Evolutionary conservation across 2,888 invertebrate genomes (phyloP).

Genomic region (Agonopterix heracliana): DNA sequence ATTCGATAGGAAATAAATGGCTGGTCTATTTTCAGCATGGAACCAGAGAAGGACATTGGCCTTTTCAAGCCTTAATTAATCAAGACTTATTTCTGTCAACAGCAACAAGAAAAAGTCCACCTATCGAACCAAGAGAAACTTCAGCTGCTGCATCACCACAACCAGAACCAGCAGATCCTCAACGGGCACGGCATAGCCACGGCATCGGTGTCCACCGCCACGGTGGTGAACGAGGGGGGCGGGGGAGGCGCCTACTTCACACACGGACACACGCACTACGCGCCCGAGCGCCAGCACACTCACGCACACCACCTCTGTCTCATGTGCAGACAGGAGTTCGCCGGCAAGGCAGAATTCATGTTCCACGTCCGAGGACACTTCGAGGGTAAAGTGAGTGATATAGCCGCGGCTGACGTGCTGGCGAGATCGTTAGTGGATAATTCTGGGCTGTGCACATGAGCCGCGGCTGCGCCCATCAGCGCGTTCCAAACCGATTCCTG

Average conservation of each 20-base stretch:
- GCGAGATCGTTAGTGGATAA: slow-evolving; percentile 72
- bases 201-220: slow-evolving; percentile 62
- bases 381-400: slow-evolving; percentile 72
- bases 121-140: slow-evolving; percentile 68
- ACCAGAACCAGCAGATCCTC: slow-evolving; percentile 67
- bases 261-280: slow-evolving; percentile 63
- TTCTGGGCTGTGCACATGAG: slow-evolving; percentile 75
- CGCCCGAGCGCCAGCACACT: slow-evolving; percentile 62
- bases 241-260: slow-evolving; percentile 61
- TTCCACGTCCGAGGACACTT: slow-evolving; percentile 82
- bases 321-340: slow-evolving; percentile 80
- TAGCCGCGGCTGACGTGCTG: slow-evolving; percentile 69
- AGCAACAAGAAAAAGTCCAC: slow-evolving; percentile 71
- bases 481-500: slow-evolving; percentile 57
- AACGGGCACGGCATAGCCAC: slow-evolving; percentile 65
- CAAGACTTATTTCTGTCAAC: slow-evolving; percentile 6
- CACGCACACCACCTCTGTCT: slow-evolving; percentile 77
- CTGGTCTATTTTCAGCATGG: too few relatives aligned
- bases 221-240: slow-evolving; percentile 59
- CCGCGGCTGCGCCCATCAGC: slow-evolving; percentile 57
- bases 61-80: too few relatives aligned
- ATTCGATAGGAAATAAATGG: not conserved
- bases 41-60: too few relatives aligned
- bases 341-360: slow-evolving; percentile 81
- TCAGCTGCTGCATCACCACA: slow-evolving; percentile 65